A percentile compares a stretch with the other conserved stretches of the same genome.
Conservation (phyloP, 2,113 vertebrate genomes). For the Geococcyx californianus region DNA sequence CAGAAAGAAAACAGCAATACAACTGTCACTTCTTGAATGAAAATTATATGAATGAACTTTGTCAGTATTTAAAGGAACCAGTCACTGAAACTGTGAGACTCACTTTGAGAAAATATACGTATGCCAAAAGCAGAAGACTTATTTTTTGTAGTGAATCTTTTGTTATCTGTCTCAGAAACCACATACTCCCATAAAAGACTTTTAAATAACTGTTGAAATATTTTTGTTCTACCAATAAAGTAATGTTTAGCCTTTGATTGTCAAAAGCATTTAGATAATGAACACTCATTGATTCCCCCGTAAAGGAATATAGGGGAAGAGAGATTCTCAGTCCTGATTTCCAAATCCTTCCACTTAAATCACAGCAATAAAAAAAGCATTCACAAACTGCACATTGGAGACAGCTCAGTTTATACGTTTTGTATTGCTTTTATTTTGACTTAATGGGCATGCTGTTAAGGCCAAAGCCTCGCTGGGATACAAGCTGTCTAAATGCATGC, state of each 20-base stretch:
- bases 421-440: not conserved
- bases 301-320: not conserved
- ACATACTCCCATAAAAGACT: not conserved
- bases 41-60: not conserved
- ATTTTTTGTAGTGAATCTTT: not conserved
- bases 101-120: not conserved
- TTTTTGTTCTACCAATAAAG: not conserved
- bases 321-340: not conserved
- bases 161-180: not conserved
- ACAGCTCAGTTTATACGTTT: not conserved
- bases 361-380: not conserved
- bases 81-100: not conserved
- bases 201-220: not conserved
- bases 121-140: not conserved
- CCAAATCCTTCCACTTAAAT: not conserved
- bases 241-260: not conserved
- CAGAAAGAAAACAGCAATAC: not conserved
- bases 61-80: not conserved
- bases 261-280: constrained; percentile 19
- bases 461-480: not conserved
- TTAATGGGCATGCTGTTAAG: not conserved
- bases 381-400: not conserved
- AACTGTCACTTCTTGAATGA: not conserved
- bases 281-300: not conserved
- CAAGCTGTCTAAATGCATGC: not conserved